Evolutionary conservation across 1,140 invertebrate species (phyloP), one percentile per base, ranked within the genome.

Genomic region (Pectinophora gossypiella): DNA sequence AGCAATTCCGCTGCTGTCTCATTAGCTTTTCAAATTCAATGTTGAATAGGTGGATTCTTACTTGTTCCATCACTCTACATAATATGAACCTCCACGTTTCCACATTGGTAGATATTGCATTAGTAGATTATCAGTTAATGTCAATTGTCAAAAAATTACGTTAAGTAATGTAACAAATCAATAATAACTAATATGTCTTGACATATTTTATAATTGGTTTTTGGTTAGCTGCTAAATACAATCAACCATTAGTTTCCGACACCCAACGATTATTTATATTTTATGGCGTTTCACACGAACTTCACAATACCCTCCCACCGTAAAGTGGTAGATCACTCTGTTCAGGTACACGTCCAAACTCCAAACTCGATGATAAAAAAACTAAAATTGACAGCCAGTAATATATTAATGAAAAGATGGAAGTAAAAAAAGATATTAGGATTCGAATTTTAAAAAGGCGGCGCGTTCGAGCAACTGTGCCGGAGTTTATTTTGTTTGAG

Each of bases 341-440:
- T 56, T 63, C 69, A 69, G 64, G 70, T 72, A 71, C 57, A n/a
- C n/a, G n/a, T n/a, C n/a, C 55, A 53, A 42, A 56, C 63, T 57
- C 32, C 43, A 45, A 56, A 59, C 57, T 62, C 42, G 50, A 35
- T 21, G 18, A 60, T 53, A 65, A 69, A 76, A 76, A 74, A 72
- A 59, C 63, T 49, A 61, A 54, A 77, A 68, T 70, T 80, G 77
- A 85, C 77, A 82, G 69, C 63, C 56, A 69, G 52, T 74, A 81
- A 82, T 80, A 85, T 84, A 81, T 84, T 85, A 85, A 84, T 79
- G 76, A 84, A 84, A 82, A 82, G 75, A 75, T 76, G 63, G 64
- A 59, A 63, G 64, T 66, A 62, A 76, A 76, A 80, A 73, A 72
- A 72, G 21, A 55, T 58, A 61, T 62, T 59, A 61, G 60, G 48